These are phyloP conservation scores for Mycteria americana DNA, from an alignment of 2,797 vertebrate species.

Conservation along the genomic window DNA sequence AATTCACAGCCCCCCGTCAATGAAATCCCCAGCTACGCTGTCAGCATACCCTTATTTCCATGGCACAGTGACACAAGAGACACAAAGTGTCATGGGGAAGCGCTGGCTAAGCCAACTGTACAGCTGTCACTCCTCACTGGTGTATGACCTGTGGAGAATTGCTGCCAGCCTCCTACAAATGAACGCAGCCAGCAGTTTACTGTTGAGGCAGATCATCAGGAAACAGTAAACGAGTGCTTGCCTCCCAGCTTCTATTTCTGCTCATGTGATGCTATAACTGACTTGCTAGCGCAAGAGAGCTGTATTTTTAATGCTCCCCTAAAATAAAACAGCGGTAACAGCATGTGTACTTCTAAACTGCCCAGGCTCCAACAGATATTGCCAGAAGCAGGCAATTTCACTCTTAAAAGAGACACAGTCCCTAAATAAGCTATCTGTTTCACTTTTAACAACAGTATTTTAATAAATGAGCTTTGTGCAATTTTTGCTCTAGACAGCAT, in stretches of 20 bases:
- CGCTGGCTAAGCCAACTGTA: neutral
- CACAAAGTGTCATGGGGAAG: neutral
- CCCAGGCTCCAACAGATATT: neutral
- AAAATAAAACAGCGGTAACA: neutral
- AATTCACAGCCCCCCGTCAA: neutral
- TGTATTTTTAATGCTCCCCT: neutral
- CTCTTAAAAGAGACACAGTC: neutral
- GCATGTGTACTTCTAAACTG: neutral
- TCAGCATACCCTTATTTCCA: neutral
- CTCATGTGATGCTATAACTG: neutral
- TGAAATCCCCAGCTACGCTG: neutral
- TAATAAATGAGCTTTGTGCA: neutral
- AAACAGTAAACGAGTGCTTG: neutral
- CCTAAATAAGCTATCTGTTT: neutral
- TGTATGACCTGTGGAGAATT: accelerated
- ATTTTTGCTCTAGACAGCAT: neutral
- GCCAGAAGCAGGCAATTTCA: neutral
- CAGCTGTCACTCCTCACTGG: neutral
- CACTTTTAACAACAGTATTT: neutral
- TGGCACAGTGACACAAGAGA: neutral
- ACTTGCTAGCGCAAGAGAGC: neutral
- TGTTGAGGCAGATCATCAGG: neutral
- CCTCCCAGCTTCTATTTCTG: neutral
- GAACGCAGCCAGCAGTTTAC: neutral
- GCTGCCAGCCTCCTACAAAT: neutral